Evolutionary conservation across 2,113 vertebrate genomes (phyloP), one percentile per base, ranked within the genome.

Genomic region (Crotalus helleri): DNA sequence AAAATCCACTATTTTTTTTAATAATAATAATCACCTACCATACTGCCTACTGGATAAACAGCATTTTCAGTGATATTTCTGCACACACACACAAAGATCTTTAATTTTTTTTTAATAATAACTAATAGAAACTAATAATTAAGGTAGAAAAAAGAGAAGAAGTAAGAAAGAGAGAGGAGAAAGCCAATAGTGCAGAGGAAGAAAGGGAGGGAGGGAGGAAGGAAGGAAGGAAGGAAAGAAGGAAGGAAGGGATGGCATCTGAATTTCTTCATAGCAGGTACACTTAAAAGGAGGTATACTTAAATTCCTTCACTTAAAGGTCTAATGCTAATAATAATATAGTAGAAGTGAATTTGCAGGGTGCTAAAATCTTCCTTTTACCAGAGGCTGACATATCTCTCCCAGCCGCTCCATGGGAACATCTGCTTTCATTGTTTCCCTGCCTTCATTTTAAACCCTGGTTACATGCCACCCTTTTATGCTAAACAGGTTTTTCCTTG

Each of bases 401-500:
- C 94, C 95, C 96, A 96, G 96, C 96, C 97, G 97, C 96, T 97
- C 93, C 93, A 96, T 94, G 91, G 95, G 95, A 98, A 98, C 98
- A 98, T 98, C 98, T 98, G 98, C 97, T 97, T 98, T 96, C 93
- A 95, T 98, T 97, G 96, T 96, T 94, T 96, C 93, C 94, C 94
- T 95, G 95, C 93, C 91, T 95, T 96, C 95, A 96, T 74, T 91
- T 87, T 33, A 55, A 81, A 91, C 26, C 17, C 0, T 1, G 93
- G 92, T 91, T 95, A 96, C 97, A 96, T 59, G 93, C 94, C 96
- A 96, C 96, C 97, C 97, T 97, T 97, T 97, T 97, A 97, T 97
- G 97, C 97, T 97, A 98, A 98, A 97, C 97, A 97, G 97, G 97
- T 97, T 97, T 97, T 98, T 97, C 97, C 93, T 97, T 98, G 96